A percentile compares a stretch with the other conserved stretches of the same genome.
These are phyloP conservation scores for Excalfactoria chinensis DNA, from an alignment of 2,113 vertebrate genomes.

Conservation along the genomic window DNA sequence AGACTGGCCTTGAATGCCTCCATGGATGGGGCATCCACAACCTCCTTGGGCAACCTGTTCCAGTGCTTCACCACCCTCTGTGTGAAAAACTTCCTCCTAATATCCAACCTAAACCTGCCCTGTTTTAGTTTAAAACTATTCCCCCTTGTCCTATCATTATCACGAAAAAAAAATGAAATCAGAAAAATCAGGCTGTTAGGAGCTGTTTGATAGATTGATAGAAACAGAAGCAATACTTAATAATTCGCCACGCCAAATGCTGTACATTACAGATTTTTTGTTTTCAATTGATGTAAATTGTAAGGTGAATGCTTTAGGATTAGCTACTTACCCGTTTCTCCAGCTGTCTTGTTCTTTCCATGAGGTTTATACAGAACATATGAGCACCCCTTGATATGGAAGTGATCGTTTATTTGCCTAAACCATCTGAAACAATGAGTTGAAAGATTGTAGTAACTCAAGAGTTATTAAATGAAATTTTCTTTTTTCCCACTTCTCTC, in stretches of 20 bases:
- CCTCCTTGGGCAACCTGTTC: too few species aligned
- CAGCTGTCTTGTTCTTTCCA: constrained; percentile 97
- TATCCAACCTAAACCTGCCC: too few species aligned
- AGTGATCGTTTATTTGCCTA: constrained; percentile 97
- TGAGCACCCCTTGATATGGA: constrained; percentile 93
- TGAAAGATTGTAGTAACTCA: constrained; percentile 41
- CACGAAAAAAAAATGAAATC: neutral
- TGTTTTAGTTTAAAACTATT: too few species aligned
- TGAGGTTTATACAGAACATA: constrained; percentile 98
- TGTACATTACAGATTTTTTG: neutral
- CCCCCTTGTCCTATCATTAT: too few species aligned
- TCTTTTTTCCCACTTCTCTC: neutral
- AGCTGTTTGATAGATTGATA: neutral
- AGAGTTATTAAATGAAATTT: neutral
- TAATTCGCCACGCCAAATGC: neutral
- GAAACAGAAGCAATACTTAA: neutral
- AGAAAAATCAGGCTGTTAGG: neutral
- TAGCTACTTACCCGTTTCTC: constrained; percentile 89
- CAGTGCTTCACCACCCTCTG: too few species aligned
- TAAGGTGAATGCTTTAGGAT: neutral
- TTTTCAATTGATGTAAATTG: neutral
- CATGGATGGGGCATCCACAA: too few species aligned
- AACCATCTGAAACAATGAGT: constrained; percentile 89
- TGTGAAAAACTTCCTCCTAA: too few species aligned
- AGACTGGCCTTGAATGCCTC: too few species aligned